These are phyloP conservation scores for Vombatus ursinus DNA, from an alignment of 2,113 vertebrate genomes.

Conservation along the genomic window DNA sequence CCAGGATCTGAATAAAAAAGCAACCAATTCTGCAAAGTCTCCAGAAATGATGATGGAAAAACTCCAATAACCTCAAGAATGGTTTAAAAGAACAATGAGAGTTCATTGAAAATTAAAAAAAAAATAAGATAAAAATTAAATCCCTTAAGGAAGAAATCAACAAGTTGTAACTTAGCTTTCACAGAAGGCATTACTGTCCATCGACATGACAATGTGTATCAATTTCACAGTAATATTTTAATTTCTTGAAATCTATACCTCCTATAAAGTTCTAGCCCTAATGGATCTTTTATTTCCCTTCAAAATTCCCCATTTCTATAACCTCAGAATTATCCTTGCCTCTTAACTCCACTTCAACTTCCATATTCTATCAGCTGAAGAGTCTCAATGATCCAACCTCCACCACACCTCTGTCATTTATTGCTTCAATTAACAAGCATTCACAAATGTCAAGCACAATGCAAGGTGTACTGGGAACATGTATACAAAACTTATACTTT, in stretches of 20 bases:
- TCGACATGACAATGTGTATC: not conserved
- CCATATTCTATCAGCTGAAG: not conserved
- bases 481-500: not conserved
- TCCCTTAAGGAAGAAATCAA: too few species aligned
- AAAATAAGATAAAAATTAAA: too few species aligned
- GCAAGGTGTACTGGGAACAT: not conserved
- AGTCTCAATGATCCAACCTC: not conserved
- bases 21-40: too few species aligned
- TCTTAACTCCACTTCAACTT: not conserved
- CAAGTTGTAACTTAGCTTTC: not conserved
- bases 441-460: not conserved
- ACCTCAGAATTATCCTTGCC: not conserved
- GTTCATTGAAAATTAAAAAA: not conserved
- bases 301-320: not conserved
- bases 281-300: not conserved
- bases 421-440: not conserved
- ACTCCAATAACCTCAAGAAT: too few species aligned
- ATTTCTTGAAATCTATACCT: not conserved
- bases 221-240: not conserved
- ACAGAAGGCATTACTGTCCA: not conserved
- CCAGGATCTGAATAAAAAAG: not conserved
- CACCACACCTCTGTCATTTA: not conserved
- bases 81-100: not conserved
- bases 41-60: too few species aligned
- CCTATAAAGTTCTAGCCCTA: not conserved